Base-by-base conservation (phyloP, 1,140 invertebrate species). In the Heliconius himera region DNA sequence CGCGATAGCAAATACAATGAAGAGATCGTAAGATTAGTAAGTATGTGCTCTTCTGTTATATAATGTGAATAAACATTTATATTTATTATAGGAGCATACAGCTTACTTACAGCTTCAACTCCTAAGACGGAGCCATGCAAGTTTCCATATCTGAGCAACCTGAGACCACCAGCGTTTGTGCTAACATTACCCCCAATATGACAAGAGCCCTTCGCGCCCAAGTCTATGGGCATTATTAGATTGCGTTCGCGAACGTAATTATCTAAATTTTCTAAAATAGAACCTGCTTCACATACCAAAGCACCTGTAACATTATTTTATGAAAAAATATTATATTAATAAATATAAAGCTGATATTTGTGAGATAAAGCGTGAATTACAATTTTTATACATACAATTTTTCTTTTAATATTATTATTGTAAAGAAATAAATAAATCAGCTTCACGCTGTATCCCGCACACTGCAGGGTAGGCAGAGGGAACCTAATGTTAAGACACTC, bases 141-240 rank as follows among this genome's bases (percentile, higher is more conserved):
- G 91, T 98, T 99, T 41, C 99, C 99, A 94, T 99, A 99, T 81
- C 99, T 96, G 26, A 99, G 91, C 13, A 99, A 95, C 70, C 99
- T 95, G n/a, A 99, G 91, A 3, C 99, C 99, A 0, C 99, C 99
- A 20, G 99, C 99, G 95, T 99, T 99, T 18, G 99, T 99, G 20
- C 99, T 97, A 20, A 99, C 95, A 95, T 99, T 99, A 77, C 99
- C 99, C 6, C 99, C 99, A 87, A 99, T 99, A 66, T 99, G 97
- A 90, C 99, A 99, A 75, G 97, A 98, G 26, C 99, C 99, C 95
- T 99, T 99, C 0, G 99, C 98, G 0, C 99, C 99, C 76, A 99
- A 95, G 95, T 99, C 99, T 51, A 99, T 89, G 0, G 99, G 99
- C 96, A 99, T 98, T 93, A 98, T 98, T 22, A 99, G 95, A 11